Percentiles rank a stretch among this genome's conserved stretches.
These are phyloP conservation scores for Isichthys henryi DNA, from an alignment of 2,113 vertebrate species.

Conservation along the genomic window DNA sequence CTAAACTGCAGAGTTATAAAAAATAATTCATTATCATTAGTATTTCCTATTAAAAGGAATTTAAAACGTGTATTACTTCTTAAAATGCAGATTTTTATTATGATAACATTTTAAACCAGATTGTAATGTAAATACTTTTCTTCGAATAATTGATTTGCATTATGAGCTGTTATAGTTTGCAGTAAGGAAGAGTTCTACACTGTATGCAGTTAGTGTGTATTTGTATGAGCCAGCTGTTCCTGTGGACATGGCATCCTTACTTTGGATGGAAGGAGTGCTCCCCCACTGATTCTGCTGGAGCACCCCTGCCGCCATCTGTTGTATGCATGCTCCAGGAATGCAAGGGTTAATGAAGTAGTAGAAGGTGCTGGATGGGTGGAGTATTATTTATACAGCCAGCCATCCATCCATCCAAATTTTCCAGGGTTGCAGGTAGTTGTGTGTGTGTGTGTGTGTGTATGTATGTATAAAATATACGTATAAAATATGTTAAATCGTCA, in stretches of 20 bases:
- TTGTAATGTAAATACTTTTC: neutral
- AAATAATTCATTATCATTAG: neutral
- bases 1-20: neutral
- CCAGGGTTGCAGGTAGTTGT: neutral
- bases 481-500: neutral
- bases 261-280: slow-evolving; percentile 3
- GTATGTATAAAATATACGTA: neutral
- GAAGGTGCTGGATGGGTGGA: neutral
- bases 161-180: neutral
- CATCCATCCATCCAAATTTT: neutral
- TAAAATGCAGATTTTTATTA: neutral
- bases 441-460: neutral
- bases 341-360: slow-evolving; percentile 26
- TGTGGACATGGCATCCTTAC: neutral
- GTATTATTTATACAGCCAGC: neutral
- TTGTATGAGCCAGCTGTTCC: neutral
- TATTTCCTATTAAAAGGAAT: neutral
- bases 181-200: neutral
- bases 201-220: neutral
- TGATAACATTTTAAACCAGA: neutral
- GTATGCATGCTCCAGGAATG: slow-evolving; percentile 18
- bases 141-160: neutral
- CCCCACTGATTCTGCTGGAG: slow-evolving; percentile 25
- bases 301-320: slow-evolving; percentile 27
- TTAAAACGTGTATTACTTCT: neutral